Evolutionary conservation across 1,140 invertebrate genomes (phyloP).

Genomic region (Latrodectus geometricus): DNA sequence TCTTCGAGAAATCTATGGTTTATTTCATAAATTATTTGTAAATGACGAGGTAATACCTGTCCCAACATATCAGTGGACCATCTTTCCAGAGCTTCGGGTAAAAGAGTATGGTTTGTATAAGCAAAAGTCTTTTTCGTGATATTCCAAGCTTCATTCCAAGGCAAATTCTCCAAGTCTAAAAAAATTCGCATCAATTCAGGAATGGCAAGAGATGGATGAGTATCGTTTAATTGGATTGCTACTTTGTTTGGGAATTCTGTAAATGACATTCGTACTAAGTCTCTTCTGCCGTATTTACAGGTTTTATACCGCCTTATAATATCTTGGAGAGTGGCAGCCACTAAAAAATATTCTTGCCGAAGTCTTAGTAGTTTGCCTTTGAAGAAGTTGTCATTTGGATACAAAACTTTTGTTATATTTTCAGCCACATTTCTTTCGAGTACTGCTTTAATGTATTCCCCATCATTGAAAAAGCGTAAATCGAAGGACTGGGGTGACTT

Average conservation of each 20-base stretch:
- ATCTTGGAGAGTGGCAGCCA: constrained; percentile 95
- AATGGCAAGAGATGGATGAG: constrained; percentile 97
- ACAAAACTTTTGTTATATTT: constrained; percentile 96
- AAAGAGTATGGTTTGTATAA: constrained; percentile 99
- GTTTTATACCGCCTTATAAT: constrained; percentile 96
- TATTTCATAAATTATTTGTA: constrained; percentile 98
- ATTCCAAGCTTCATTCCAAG: constrained; percentile 95
- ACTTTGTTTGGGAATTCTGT: constrained; percentile 93
- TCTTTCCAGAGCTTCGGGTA: constrained; percentile 97
- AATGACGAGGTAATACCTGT: constrained; percentile 90
- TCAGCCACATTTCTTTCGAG: constrained; percentile 97
- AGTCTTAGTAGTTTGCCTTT: constrained; percentile 97
- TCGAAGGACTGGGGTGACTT: constrained; percentile 97
- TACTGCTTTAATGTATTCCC: constrained; percentile 99
- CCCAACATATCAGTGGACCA: constrained; percentile 93
- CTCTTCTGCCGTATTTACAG: constrained; percentile 89
- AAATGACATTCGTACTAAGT: constrained; percentile 87
- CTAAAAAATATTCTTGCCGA: constrained; percentile 99
- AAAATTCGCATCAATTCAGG: constrained; percentile 97
- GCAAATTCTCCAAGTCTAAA: constrained; percentile 90
- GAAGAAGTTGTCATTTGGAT: constrained; percentile 99
- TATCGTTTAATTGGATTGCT: constrained; percentile 98
- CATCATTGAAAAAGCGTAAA: constrained; percentile 96
- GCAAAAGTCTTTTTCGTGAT: constrained; percentile 89
- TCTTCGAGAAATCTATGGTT: constrained; percentile 86